Base-by-base conservation (phyloP, 2,113 vertebrate species). In the Anguilla rostrata region DNA sequence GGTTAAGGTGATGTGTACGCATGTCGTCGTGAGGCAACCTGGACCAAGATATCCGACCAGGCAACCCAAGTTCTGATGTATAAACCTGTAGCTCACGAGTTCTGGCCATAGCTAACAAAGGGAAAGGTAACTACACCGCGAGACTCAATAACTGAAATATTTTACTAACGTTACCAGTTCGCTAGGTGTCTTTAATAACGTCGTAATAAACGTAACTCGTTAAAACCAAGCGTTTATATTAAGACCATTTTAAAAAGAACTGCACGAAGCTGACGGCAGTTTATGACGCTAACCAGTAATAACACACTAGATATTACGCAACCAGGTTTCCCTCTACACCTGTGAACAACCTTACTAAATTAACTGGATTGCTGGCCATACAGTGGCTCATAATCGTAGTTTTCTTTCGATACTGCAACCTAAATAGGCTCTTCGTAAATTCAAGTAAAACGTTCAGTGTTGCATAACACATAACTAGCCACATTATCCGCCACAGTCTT, bases 1-100 rank as follows among this genome's bases (percentile, higher is more conserved):
- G 0, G 93, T 98, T 95, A 97, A 98, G 71, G 96, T 63, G 15
- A 71, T n/a, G 78, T 14, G 11, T 0, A 53, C 7, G 9, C 43
- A 53, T 11, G 9, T 11, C 5, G 8, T 53, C 12, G 49, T 46
- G 43, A 46, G 43, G 43, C 8, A 4, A 46, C 49, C 49, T 14
- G 49, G 12, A 53, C 11, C 8, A 53, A 11, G 12, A 53, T 1
- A 53, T 14, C 49, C 49, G 49, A 53, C 49, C 1, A 6, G 49
- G 4, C 9, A 53, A 14, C 12, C 43, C 43, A 12, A 53, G 49
- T 53, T 46, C 1, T 53, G 7, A 53, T 9, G 0, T 53, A 53
- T 53, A 53, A 53, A 53, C 12, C 49, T 14, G 49, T 14, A 53
- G 49, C 49, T 53, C 49, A 9, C 43, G 43, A 46, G 43, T 46